Base-by-base conservation (phyloP, 2,888 invertebrate genomes). In the Papilio gigon region DNA sequence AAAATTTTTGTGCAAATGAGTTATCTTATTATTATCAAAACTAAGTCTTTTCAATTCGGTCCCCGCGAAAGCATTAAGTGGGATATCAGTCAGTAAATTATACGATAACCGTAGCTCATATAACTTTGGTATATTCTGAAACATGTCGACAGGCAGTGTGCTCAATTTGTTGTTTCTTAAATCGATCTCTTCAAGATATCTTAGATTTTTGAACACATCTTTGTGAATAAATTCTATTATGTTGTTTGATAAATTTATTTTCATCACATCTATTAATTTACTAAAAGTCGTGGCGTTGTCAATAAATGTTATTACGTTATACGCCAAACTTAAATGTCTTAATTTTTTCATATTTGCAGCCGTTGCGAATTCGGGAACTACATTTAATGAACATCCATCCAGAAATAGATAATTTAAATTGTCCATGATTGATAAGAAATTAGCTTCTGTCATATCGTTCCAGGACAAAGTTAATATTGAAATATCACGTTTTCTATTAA, bases 401-500 rank as follows among this genome's bases (percentile, higher is more conserved):
- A 53, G 6, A 53, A 50, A 73, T 72, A n/a, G 33, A 65, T 22
- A 75, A 20, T 0, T 74, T 67, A 12, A 61, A 67, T 40, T 75
- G 72, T 11, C 71, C 63, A 64, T 70, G 44, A 65, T 75, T 27
- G 74, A 67, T 22, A 69, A 69, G 11, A 53, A 76, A 2, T 75
- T 71, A 14, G 76, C 61, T 22, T 56, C 73, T 6, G 66, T 69
- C 75, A 81, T 76, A 40, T 79, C 74, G 61, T 81, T 81, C 68
- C 76, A 74, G 17, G 82, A 81, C 25, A 76, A 78, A 71, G 79
- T 77, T 8, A 82, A 68, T 60, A 67, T 71, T 20, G 65, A 73
- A 6, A 81, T 72, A 5, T 70, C 66, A n/a, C 71, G 71, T 30
- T 73, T 77, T n/a, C 75, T 72, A 22, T 76, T 74, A 37, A 81